Evolutionary conservation across 2,888 invertebrate species (phyloP), one percentile per base, ranked within the genome.

Genomic region (Capitulum mitella): DNA sequence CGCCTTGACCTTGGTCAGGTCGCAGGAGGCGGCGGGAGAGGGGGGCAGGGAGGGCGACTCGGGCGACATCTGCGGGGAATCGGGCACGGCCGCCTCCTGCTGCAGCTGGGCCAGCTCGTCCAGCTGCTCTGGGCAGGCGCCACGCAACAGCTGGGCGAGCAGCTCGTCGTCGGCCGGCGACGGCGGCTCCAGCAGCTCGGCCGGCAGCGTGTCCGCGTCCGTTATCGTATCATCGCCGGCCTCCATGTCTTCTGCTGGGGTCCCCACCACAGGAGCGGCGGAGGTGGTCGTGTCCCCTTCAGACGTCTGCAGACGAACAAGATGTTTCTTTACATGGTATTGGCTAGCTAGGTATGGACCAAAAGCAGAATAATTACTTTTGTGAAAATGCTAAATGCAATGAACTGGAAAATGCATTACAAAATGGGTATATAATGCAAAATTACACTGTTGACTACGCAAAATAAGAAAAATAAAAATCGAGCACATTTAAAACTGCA

Each of bases 241-340:
- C 46, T n/a, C 75, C 75, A 75, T 29, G 46, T 46, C 75, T 75
- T 75, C 75, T 75, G 75, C 29, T 75, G 26, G 46, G 75, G 75
- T 16, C 75, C 75, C 75, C 75, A 75, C 75, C 75, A 75, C 16
- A 5, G 1, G 46, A 46, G 75, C 6, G 75, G 10, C 46, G 75
- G 43, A 43, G 75, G 37, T 3, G 22, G 37, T 5, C 70, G 70
- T 1, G 37, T 22, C 37, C 6, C 37, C 70, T 19, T 32, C 22
- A 6, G 34, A 3, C 70, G 70, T 1, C 70, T 70, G 64, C 34
- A 16, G 19, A 29, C 6, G 8, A 3, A 54, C 54, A n/a, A n/a
- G n/a, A n/a, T n/a, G n/a, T n/a, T n/a, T n/a, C n/a, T n/a, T n/a
- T n/a, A n/a, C n/a, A n/a, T n/a, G n/a, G n/a, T n/a, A n/a, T n/a